Evolutionary conservation across 2,797 vertebrate species (phyloP), one percentile per base, ranked within the genome.

Genomic region (Parotocinclus haroldoi): DNA sequence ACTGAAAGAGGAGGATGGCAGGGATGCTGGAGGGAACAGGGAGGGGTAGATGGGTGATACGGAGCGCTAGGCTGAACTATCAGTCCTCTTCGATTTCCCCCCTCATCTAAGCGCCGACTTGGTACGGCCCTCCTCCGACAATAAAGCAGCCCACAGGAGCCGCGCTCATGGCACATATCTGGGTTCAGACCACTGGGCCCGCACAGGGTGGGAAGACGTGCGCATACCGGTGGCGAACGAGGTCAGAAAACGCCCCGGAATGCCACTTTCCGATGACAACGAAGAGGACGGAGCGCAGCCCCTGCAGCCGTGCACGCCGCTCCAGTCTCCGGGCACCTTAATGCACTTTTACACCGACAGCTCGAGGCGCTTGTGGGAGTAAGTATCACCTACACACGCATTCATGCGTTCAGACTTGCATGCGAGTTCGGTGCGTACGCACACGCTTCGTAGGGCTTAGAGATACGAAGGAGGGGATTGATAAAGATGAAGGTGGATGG

Each of bases 81-180:
- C 86, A 80, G 73, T 82, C 79, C 78, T 83, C 76, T 85, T 78
- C 78, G 81, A 86, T 12, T 75, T 85, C 88, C 58, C 69, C 92
- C 91, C 72, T 74, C 73, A 80, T 87, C 89, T 88, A 72, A 78
- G 66, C 64, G 74, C 84, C 80, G 82, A 95, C 87, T 93, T 98
- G 96, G 95, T 98, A 95, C 84, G 66, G 84, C 91, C 95, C 91
- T 78, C 87, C 93, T 89, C 90, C 86, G 89, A 95, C 94, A 94
- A 97, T 98, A 98, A 96, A 96, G 86, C 92, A 92, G 93, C 92
- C 92, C 93, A 90, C 92, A 89, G 87, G 89, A 93, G 91, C 92
- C 86, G 92, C 92, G 88, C 91, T 90, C 92, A 91, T 95, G 92
- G 92, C 92, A 94, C 89, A 92, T 91, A 88, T 87, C 84, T 89